Conservation (phyloP, 2,888 invertebrate genomes). For the Drosophila seclusa region DNA sequence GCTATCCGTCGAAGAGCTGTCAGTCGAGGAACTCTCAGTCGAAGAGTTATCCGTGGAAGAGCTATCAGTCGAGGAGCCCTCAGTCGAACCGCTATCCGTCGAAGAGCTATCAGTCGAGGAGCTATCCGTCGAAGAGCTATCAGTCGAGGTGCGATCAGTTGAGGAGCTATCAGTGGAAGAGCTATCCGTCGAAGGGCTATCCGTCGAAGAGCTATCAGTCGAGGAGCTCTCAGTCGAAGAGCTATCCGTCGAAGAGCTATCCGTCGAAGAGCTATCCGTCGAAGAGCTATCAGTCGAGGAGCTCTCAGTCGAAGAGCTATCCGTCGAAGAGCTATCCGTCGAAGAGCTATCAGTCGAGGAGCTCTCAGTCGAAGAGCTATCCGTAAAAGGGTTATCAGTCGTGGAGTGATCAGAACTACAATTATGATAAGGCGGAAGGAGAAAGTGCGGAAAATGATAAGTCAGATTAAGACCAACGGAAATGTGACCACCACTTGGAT, state of each 20-base stretch:
- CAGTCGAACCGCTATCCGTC: background rate
- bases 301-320: background rate
- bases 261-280: background rate
- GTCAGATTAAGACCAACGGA: no score
- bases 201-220: background rate
- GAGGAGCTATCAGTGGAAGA: background rate
- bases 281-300: background rate
- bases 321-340: background rate
- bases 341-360: background rate
- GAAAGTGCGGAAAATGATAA: no score
- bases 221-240: background rate
- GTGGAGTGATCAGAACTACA: background rate
- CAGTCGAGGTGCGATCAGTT: background rate
- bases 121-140: background rate
- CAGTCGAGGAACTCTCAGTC: no score
- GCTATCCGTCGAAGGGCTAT: background rate
- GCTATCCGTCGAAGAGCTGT: no score
- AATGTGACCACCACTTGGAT: no score
- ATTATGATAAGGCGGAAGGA: no score
- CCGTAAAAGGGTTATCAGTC: background rate
- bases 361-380: background rate
- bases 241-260: background rate
- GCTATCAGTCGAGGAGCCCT: no score
- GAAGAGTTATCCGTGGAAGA: no score
- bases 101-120: background rate